A percentile compares a stretch with the other conserved stretches of the same genome.
phyloP scores from a whole-genome alignment of 2,113 vertebrate species.

The Coturnix japonica region DNA sequence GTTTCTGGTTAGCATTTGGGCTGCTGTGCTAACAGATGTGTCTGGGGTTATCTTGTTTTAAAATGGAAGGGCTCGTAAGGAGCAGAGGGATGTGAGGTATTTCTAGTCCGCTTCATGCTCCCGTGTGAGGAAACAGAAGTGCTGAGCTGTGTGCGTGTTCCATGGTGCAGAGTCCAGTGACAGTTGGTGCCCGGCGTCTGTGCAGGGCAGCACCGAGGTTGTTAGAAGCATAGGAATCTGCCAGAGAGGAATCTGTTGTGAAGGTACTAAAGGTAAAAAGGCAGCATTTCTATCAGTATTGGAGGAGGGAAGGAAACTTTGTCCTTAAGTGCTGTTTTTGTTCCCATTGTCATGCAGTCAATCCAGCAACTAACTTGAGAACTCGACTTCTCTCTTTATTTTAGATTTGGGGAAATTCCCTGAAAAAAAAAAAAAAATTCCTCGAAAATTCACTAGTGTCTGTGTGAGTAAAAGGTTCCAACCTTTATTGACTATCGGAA shows the following conservation, averaged over 20 bases:
- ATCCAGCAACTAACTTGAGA: constrained; percentile 46
- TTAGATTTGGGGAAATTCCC: constrained; percentile 77
- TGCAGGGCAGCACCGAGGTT: neutral
- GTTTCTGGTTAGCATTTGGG: neutral
- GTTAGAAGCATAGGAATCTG: neutral
- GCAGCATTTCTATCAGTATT: neutral
- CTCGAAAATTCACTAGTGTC: constrained; percentile 74
- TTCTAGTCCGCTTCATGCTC: neutral
- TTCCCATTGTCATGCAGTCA: neutral
- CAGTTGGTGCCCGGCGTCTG: too few species aligned
- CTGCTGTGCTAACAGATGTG: neutral
- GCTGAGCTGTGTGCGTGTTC: neutral
- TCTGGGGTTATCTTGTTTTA: neutral
- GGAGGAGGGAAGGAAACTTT: neutral
- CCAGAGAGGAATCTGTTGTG: neutral
- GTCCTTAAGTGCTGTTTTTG: neutral
- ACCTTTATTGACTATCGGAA: constrained; percentile 40
- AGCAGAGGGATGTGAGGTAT: rapidly evolving
- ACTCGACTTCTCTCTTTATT: constrained; percentile 75
- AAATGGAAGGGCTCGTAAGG: neutral
- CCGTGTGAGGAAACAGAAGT: neutral
- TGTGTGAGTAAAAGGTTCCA: constrained; percentile 79
- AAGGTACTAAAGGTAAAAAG: neutral
- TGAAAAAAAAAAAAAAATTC: constrained; percentile 63
- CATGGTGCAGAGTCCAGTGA: neutral